Evolutionary conservation across 2,888 invertebrate genomes (phyloP).

Genomic region (Sepiola atlantica): DNA sequence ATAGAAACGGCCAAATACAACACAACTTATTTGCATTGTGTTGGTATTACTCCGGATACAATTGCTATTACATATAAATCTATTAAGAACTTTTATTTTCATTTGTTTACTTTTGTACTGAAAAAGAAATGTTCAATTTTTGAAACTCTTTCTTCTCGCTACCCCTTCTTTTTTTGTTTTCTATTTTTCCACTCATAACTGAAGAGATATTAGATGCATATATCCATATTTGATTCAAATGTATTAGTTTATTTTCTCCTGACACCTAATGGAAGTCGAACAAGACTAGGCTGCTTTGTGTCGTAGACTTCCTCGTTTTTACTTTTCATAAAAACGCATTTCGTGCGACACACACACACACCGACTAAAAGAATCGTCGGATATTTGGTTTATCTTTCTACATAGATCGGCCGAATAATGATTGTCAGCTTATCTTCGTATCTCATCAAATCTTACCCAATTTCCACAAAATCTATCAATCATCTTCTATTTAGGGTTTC

Average conservation of each 20-base stretch:
- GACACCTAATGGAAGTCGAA: neutral
- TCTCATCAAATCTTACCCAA: slow-evolving; percentile 6
- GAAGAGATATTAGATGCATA: neutral
- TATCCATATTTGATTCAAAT: neutral
- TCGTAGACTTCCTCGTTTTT: neutral
- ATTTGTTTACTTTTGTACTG: neutral
- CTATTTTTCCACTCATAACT: neutral
- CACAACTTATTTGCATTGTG: neutral
- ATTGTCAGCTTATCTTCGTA: neutral
- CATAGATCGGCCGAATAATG: neutral
- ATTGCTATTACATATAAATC: neutral
- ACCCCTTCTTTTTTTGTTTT: neutral
- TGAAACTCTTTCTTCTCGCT: neutral
- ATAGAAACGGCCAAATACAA: neutral
- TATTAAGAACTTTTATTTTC: neutral
- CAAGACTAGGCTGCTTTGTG: neutral
- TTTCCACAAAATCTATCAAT: neutral
- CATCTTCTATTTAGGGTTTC: neutral
- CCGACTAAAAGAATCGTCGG: neutral
- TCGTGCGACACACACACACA: neutral
- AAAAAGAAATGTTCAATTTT: neutral
- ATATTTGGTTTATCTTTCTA: neutral
- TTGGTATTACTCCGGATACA: neutral
- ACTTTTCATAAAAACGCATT: neutral
- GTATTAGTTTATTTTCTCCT: neutral